Conservation (phyloP, 2,113 vertebrate species). For the Anas platyrhynchos region DNA sequence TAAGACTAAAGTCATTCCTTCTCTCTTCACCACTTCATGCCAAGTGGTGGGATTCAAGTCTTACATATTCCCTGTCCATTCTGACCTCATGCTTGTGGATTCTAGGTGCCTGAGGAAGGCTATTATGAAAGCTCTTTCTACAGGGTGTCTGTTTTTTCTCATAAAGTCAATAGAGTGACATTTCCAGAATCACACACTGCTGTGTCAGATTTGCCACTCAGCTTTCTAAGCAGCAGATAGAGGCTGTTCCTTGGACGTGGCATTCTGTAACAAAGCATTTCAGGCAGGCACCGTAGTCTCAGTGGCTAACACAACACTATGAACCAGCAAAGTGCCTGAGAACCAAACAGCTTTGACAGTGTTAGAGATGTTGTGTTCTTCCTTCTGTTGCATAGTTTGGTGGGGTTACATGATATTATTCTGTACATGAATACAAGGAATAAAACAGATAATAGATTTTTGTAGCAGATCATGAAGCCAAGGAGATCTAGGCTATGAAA, state of each 20-base stretch:
- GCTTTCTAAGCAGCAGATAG: neutral
- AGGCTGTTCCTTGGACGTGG: neutral
- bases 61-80: neutral
- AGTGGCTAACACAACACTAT: neutral
- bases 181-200: neutral
- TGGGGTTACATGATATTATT: neutral
- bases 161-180: neutral
- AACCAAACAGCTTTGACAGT: neutral
- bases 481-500: neutral
- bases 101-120: neutral
- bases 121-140: neutral
- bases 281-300: neutral
- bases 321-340: neutral
- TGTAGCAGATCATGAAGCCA: constrained; percentile 15
- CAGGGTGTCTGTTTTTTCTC: neutral
- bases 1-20: neutral
- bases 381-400: neutral
- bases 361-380: neutral
- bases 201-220: fast-evolving
- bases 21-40: neutral
- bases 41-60: neutral
- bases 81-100: neutral
- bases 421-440: neutral
- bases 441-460: neutral
- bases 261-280: neutral